Percentiles rank a stretch among this genome's conserved stretches.
phyloP scores from a whole-genome alignment of 2,888 invertebrate genomes.

The Altica lythri region DNA sequence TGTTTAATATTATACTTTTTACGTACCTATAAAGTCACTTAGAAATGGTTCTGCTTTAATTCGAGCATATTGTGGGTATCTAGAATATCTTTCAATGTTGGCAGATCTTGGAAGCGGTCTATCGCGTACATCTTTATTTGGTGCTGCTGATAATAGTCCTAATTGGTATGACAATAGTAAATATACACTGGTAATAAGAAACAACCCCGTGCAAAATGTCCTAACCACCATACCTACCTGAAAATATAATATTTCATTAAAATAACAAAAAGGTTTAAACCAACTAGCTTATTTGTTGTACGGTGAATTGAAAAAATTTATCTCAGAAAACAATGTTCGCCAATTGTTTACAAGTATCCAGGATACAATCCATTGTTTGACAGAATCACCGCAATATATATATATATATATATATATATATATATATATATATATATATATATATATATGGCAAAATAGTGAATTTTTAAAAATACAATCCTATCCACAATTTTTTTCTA shows the following conservation, averaged over 20 bases:
- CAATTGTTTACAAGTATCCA: background rate
- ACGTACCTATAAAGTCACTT: constrained; percentile 48
- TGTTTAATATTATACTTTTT: constrained; percentile 1
- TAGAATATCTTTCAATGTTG: constrained; percentile 39
- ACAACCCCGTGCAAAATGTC: constrained; percentile 35
- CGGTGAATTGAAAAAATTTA: background rate
- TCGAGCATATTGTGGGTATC: constrained; percentile 42
- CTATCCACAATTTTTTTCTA: no score
- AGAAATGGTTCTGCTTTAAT: constrained; percentile 44
- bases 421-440: no score
- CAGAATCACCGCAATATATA: background rate
- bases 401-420: background rate
- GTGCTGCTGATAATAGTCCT: constrained; percentile 32
- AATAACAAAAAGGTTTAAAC: background rate
- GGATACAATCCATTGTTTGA: background rate
- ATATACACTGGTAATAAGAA: constrained; percentile 38
- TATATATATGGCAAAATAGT: no score
- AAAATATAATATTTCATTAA: background rate
- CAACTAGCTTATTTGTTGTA: background rate
- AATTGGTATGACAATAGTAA: constrained; percentile 37
- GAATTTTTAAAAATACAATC: no score
- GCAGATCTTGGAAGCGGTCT: constrained; percentile 39
- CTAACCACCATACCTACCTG: constrained; percentile 27
- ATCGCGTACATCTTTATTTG: constrained; percentile 28
- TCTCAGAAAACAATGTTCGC: background rate